Percentiles rank a stretch among this genome's conserved stretches.
These are phyloP conservation scores for Thera obeliscata DNA, from an alignment of 2,888 invertebrate species.

Conservation along the genomic window DNA sequence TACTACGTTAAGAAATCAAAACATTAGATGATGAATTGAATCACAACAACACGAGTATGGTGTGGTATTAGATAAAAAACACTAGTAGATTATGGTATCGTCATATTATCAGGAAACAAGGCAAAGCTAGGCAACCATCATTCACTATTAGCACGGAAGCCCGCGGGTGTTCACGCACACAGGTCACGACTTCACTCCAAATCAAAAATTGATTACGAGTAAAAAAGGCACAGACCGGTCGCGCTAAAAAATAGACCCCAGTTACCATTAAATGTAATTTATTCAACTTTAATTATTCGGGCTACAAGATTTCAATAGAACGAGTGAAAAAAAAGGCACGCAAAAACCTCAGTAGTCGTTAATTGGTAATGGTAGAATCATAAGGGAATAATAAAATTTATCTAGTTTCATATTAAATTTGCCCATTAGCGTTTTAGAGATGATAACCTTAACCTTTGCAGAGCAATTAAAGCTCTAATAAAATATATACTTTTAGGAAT, in stretches of 20 bases:
- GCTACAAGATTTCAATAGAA: conserved; percentile 57
- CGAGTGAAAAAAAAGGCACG: conserved; percentile 41
- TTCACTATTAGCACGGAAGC: conserved; percentile 64
- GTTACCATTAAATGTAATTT: conserved; percentile 72
- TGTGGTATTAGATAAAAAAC: background rate
- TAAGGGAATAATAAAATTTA: conserved; percentile 44
- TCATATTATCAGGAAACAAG: conserved; percentile 15
- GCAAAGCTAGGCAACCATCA: conserved; percentile 33
- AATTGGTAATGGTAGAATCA: conserved; percentile 56
- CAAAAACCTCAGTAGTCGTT: conserved; percentile 33
- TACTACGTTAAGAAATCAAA: no score
- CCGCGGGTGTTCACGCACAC: conserved; percentile 62
- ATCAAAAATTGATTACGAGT: conserved; percentile 76
- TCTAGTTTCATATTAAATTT: conserved; percentile 36
- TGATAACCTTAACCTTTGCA: conserved; percentile 38
- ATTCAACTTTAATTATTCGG: conserved; percentile 70
- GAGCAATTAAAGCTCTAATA: conserved; percentile 31
- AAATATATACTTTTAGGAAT: conserved; percentile 23
- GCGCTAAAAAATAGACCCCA: conserved; percentile 61
- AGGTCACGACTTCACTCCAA: conserved; percentile 76
- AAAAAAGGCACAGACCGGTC: conserved; percentile 64
- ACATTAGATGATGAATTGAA: no score
- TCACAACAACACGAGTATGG: no score
- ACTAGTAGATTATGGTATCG: background rate
- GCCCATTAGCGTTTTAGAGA: conserved; percentile 25